Evolutionary conservation across 2,888 invertebrate genomes (phyloP).

Genomic region (Eristalis pertinax): DNA sequence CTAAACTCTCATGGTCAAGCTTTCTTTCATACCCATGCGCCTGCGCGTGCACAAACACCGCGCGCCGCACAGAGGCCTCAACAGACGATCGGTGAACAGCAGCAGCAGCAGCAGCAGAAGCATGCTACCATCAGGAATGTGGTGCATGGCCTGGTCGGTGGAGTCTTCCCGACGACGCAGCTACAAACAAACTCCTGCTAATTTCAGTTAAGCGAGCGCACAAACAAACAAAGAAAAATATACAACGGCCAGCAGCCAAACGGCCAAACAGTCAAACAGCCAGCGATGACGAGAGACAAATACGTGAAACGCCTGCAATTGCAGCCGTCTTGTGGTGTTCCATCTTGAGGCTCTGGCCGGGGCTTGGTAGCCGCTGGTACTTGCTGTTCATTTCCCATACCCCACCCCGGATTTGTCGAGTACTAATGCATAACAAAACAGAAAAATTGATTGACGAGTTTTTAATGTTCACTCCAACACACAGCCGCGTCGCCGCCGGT

Average conservation of each 20-base stretch:
- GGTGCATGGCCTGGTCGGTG: background rate
- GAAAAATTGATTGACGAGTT: conserved; percentile 58
- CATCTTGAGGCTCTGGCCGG: background rate
- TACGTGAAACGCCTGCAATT: conserved; percentile 42
- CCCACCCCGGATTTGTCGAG: background rate
- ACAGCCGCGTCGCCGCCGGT: background rate
- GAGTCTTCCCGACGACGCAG: conserved; percentile 26
- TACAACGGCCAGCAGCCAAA: conserved; percentile 32
- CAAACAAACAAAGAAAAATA: conserved; percentile 55
- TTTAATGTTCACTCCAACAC: conserved; percentile 22
- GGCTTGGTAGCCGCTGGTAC: no score
- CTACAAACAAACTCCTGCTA: conserved; percentile 37
- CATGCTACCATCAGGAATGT: background rate
- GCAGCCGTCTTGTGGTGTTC: background rate
- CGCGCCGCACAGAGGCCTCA: background rate
- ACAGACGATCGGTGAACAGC: background rate
- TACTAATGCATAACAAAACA: conserved; percentile 51
- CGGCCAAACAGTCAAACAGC: conserved; percentile 12
- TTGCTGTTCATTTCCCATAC: background rate
- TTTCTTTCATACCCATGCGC: conserved; percentile 54
- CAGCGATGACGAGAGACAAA: conserved; percentile 10
- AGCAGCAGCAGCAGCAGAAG: background rate
- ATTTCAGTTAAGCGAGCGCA: conserved; percentile 61
- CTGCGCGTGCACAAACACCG: conserved; percentile 8
- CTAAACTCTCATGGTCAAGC: conserved; percentile 65